phyloP scores from a whole-genome alignment of 1,140 invertebrate genomes.

The Drosophila rhopaloa region DNA sequence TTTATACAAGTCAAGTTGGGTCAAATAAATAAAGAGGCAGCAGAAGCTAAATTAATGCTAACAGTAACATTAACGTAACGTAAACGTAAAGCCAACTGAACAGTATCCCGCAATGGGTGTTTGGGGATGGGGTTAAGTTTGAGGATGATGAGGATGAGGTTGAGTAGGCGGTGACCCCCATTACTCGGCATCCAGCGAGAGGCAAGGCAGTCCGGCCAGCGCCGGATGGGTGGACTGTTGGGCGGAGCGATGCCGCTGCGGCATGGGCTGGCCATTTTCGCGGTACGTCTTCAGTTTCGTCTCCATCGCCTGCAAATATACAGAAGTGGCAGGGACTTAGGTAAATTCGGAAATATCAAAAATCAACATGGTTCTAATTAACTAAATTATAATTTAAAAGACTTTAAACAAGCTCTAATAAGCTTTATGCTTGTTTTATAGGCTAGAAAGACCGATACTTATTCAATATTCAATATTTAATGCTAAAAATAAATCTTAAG shows the following conservation, averaged over 20 bases:
- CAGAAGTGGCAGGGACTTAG: constrained; percentile 17
- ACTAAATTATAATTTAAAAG: too few relatives aligned
- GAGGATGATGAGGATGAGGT: background rate
- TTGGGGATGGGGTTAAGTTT: background rate
- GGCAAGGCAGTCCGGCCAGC: constrained; percentile 30
- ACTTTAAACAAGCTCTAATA: too few relatives aligned
- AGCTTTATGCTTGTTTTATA: too few relatives aligned
- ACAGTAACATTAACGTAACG: constrained; percentile 40
- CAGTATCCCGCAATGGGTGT: constrained; percentile 11
- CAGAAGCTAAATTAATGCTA: constrained; percentile 38
- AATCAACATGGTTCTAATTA: too few relatives aligned
- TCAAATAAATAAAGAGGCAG: constrained; percentile 45
- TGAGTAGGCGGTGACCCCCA: constrained; percentile 12
- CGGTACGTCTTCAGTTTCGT: constrained; percentile 83
- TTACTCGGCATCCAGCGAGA: constrained; percentile 40
- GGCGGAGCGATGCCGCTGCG: constrained; percentile 65
- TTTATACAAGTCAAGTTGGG: constrained; percentile 47
- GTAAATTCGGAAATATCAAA: background rate
- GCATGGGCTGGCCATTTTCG: constrained; percentile 72
- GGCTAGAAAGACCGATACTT: too few relatives aligned
- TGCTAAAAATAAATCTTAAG: too few relatives aligned
- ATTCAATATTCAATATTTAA: too few relatives aligned
- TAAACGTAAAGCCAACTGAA: constrained; percentile 34
- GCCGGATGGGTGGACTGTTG: constrained; percentile 36
- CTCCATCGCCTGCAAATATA: constrained; percentile 77